phyloP scores from a whole-genome alignment of 2,888 invertebrate species.

The Rhogogaster chlorosoma region DNA sequence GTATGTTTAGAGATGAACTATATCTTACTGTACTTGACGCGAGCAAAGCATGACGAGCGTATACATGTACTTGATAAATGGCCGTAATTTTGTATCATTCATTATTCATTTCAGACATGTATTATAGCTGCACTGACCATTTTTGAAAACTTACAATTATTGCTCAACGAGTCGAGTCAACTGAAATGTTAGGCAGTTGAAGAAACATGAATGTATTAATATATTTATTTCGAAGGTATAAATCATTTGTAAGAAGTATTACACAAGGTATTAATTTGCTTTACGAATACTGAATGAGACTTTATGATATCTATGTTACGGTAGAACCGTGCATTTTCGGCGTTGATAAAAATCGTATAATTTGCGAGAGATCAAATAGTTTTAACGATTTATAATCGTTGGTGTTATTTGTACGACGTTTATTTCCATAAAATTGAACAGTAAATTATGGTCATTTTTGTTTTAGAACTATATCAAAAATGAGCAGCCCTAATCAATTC shows the following conservation, averaged over 20 bases:
- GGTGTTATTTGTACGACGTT: background rate
- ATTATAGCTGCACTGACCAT: background rate
- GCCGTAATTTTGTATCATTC: background rate
- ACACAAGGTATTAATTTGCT: background rate
- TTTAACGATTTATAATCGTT: background rate
- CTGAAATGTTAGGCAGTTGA: background rate
- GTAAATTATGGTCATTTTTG: background rate
- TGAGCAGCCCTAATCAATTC: background rate
- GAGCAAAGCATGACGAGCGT: slow-evolving; percentile 21
- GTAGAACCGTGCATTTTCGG: background rate
- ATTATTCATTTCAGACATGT: background rate
- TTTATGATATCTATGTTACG: background rate
- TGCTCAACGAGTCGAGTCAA: background rate
- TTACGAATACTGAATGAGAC: background rate
- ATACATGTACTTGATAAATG: background rate
- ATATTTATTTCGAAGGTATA: background rate
- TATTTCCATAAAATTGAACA: background rate
- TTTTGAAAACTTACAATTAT: background rate
- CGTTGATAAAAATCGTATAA: background rate
- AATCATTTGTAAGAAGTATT: background rate
- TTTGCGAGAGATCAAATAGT: background rate
- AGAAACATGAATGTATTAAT: background rate
- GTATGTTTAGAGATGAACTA: background rate
- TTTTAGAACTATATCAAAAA: background rate
- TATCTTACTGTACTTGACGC: slow-evolving; percentile 9